Percentiles rank a stretch among this genome's conserved stretches.
phyloP scores from a whole-genome alignment of 2,797 vertebrate genomes.

The Momotus momota region DNA sequence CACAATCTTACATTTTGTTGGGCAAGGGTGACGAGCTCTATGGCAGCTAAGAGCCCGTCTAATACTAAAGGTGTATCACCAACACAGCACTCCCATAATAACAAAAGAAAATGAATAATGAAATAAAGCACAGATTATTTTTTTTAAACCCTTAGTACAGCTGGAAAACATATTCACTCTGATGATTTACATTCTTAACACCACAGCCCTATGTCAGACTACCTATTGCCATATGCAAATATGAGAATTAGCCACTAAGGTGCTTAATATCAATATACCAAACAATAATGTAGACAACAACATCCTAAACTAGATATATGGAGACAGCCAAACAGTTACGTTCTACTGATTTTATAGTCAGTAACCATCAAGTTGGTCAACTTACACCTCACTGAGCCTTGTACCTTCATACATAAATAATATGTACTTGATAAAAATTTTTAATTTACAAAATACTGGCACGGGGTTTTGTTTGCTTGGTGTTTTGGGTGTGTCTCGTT shows the following conservation, averaged over 20 bases:
- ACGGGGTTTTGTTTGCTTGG: neutral
- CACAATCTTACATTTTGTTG: neutral
- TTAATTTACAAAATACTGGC: neutral
- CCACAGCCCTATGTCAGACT: neutral
- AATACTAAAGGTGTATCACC: neutral
- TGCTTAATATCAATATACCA: neutral
- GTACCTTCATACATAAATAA: neutral
- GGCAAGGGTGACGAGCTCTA: neutral
- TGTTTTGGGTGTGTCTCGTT: fast-evolving
- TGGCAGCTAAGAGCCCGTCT: neutral
- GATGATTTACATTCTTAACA: neutral
- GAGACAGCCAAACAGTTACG: neutral
- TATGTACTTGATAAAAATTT: neutral
- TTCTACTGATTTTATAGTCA: neutral
- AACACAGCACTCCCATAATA: neutral
- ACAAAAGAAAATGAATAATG: neutral
- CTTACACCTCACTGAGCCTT: neutral
- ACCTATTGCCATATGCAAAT: neutral
- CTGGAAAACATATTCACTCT: fast-evolving
- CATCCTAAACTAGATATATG: neutral
- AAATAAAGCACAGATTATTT: neutral
- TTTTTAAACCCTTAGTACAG: neutral
- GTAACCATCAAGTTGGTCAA: neutral
- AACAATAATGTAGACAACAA: neutral
- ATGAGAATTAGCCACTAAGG: neutral